phyloP scores from a whole-genome alignment of 2,888 invertebrate genomes.

The Mylabris sibirica region DNA sequence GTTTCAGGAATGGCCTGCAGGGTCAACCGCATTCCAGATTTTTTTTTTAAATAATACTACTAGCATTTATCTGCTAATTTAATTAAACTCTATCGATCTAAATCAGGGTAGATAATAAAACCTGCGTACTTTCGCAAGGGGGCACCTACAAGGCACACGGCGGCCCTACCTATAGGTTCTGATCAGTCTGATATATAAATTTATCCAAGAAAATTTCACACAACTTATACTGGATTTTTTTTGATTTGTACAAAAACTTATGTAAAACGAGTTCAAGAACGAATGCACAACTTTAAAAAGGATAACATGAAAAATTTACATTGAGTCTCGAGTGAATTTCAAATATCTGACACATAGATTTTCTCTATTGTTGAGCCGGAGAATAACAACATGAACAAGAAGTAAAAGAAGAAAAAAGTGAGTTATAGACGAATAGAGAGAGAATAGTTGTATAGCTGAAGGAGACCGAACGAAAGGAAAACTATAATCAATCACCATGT shows the following conservation, averaged over 20 bases:
- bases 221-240: neutral
- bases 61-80: too few relatives aligned
- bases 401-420: neutral
- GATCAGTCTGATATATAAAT: too few relatives aligned
- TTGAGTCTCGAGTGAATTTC: neutral
- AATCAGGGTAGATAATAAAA: too few relatives aligned
- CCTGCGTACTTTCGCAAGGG: too few relatives aligned
- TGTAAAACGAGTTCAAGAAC: neutral
- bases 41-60: too few relatives aligned
- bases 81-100: too few relatives aligned
- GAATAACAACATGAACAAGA: neutral
- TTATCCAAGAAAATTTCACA: too few relatives aligned
- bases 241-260: neutral
- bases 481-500: neutral
- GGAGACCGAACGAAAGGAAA: neutral
- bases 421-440: neutral
- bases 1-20: too few relatives aligned
- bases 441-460: neutral
- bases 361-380: neutral
- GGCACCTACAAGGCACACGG: too few relatives aligned
- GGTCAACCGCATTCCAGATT: too few relatives aligned
- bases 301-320: constrained; percentile 1
- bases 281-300: neutral
- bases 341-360: neutral
- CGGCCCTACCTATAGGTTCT: too few relatives aligned